Evolutionary conservation across 2,113 vertebrate species (phyloP).

Genomic region (Heterocephalus glaber): DNA sequence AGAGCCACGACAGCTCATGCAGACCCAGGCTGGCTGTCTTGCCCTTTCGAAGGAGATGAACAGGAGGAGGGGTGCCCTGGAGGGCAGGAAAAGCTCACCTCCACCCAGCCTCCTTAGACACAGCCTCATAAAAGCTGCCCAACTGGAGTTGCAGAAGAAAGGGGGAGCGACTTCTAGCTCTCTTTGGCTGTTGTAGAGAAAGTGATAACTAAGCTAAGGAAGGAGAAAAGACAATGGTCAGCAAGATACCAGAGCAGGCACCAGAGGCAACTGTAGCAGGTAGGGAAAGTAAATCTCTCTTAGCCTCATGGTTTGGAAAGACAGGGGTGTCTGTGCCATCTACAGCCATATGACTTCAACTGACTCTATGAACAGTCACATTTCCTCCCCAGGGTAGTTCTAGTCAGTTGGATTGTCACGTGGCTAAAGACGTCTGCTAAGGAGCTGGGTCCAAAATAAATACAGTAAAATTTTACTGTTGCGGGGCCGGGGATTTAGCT

Average conservation of each 20-base stretch:
- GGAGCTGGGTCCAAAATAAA: not conserved
- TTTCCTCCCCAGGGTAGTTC: not conserved
- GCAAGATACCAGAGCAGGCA: not conserved
- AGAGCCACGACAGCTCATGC: not conserved
- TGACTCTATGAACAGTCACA: not conserved
- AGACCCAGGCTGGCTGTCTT: not conserved
- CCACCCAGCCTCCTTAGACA: not conserved
- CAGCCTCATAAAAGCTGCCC: not conserved
- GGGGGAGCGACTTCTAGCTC: not conserved
- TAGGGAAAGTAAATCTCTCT: not conserved
- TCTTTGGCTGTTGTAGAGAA: not conserved
- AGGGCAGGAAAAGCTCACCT: not conserved
- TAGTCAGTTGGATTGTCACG: not conserved
- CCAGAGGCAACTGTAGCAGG: not conserved
- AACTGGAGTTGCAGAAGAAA: not conserved
- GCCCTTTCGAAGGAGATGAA: not conserved
- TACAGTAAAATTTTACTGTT: not conserved
- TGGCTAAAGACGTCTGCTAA: not conserved
- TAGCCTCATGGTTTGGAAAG: not conserved
- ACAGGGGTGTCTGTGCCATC: not conserved
- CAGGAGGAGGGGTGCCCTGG: too few relatives aligned
- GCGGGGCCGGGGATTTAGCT: too few relatives aligned
- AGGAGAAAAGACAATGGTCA: not conserved
- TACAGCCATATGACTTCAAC: rapidly evolving
- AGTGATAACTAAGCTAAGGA: not conserved